Base-by-base conservation (phyloP, 2,888 invertebrate species). In the Seira sanloemensis region DNA sequence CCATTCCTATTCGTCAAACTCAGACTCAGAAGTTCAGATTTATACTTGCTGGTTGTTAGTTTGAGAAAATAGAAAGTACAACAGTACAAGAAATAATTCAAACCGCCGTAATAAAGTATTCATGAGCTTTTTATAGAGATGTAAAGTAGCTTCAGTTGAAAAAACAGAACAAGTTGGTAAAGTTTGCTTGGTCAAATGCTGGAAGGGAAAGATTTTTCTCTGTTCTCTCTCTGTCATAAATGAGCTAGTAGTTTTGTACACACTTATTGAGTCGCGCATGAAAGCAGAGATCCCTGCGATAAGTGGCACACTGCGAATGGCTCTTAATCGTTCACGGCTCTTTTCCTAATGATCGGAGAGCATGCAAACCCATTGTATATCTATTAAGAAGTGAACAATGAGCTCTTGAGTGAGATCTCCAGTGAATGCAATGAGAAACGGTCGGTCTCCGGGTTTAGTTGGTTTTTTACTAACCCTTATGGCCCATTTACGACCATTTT, bases 261-360 rank as follows among this genome's bases (percentile, higher is more conserved):
- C 81, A 86, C 78, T 71, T 79, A 75, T 84, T 84, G 81, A 85
- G 80, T 66, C 80, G 78, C 86, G 79, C 80, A 87, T n/a, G 86
- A 87, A 86, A 85, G 86, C 77, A 80, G 23, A 62, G 62, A 88
- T 87, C 80, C 82, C 81, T 73, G 84, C 80, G 87, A 88, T 88
- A 88, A 88, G 88, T 84, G 86, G 83, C 72, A 77, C 78, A 78
- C 81, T 81, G 75, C 87, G 87, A 88, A 87, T 86, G 85, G 87
- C 86, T 87, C 86, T 87, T 88, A 88, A 88, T 88, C 88, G 88
- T 88, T 88, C 87, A 86, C 85, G 84, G 85, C 86, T 84, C 85
- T 62, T 62, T 62, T 84, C 85, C 88, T 88, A 88, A 88, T 88
- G 88, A 88, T 86, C 83, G 54, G 72, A 66, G 66, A 81, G 82